Evolutionary conservation across 2,888 invertebrate species (phyloP).

Genomic region (Caenorhabditis imperialis): DNA sequence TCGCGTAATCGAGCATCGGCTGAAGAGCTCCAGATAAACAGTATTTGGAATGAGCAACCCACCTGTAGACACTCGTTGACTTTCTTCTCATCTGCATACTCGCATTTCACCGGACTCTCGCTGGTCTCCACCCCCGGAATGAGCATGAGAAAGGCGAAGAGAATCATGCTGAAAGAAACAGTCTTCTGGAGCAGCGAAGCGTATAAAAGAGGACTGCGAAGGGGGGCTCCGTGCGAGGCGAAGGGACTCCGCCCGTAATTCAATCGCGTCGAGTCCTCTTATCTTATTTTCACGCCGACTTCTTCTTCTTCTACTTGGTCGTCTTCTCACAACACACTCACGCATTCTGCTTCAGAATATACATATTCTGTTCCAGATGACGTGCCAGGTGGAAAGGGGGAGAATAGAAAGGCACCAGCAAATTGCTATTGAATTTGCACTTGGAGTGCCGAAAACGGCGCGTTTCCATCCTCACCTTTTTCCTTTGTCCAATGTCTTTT

Average conservation of each 20-base stretch:
- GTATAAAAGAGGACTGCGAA: slow-evolving; percentile 10
- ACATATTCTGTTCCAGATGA: not conserved
- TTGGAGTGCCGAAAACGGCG: not conserved
- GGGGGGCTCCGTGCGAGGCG: not conserved
- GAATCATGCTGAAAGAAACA: slow-evolving; percentile 19
- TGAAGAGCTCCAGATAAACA: slow-evolving; percentile 37
- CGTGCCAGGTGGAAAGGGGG: not conserved
- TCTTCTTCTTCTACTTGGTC: slow-evolving; percentile 11
- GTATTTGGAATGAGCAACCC: slow-evolving; percentile 1
- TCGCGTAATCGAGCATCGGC: slow-evolving; percentile 75
- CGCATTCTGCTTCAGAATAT: not conserved
- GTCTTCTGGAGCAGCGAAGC: slow-evolving; percentile 9
- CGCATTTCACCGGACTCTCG: slow-evolving; percentile 57
- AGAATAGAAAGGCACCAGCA: not conserved
- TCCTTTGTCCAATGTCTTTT: not conserved
- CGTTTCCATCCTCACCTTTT: no score
- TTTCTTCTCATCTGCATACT: slow-evolving; percentile 63
- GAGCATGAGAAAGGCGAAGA: slow-evolving; percentile 12
- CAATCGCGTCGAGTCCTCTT: slow-evolving; percentile 56
- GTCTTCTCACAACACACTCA: slow-evolving; percentile 9
- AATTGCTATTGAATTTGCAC: not conserved
- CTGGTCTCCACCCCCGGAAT: slow-evolving; percentile 24
- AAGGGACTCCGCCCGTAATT: slow-evolving; percentile 26
- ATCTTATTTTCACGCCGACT: slow-evolving; percentile 55
- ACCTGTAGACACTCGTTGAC: slow-evolving; percentile 68